Evolutionary conservation across 1,140 invertebrate species (phyloP).

Genomic region (Drosophila pseudoananassae): DNA sequence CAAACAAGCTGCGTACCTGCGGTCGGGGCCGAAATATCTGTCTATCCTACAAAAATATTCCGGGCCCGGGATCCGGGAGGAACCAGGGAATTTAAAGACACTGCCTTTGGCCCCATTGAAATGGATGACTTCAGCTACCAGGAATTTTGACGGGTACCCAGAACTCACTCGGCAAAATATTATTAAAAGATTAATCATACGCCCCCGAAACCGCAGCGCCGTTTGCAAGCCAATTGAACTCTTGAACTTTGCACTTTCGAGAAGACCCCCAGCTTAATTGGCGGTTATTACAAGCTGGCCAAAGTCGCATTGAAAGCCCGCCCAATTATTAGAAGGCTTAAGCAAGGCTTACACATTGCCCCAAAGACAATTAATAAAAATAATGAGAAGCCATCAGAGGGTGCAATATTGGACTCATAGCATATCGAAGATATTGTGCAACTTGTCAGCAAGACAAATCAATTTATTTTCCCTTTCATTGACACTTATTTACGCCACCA

Average conservation of each 20-base stretch:
- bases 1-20: constrained; percentile 7
- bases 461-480: constrained; percentile 49
- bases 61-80: background rate
- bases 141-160: constrained; percentile 11
- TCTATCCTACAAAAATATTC: constrained; percentile 12
- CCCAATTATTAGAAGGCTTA: constrained; percentile 21
- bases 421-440: constrained; percentile 20
- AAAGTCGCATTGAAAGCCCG: constrained; percentile 14
- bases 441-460: constrained; percentile 15
- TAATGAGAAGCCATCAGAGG: too few species aligned
- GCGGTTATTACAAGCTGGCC: constrained; percentile 22
- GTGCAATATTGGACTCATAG: constrained; percentile 10
- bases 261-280: constrained; percentile 41
- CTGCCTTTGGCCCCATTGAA: background rate
- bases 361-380: background rate
- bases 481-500: constrained; percentile 29
- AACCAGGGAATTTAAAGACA: constrained; percentile 20
- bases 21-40: constrained; percentile 32
- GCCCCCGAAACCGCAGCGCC: constrained; percentile 43
- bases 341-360: background rate
- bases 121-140: constrained; percentile 29
- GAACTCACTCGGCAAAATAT: constrained; percentile 15
- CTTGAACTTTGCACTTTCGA: constrained; percentile 33
- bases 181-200: constrained; percentile 68
- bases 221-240: constrained; percentile 30